phyloP scores from a whole-genome alignment of 2,113 vertebrate species.

The Albula glossodonta region DNA sequence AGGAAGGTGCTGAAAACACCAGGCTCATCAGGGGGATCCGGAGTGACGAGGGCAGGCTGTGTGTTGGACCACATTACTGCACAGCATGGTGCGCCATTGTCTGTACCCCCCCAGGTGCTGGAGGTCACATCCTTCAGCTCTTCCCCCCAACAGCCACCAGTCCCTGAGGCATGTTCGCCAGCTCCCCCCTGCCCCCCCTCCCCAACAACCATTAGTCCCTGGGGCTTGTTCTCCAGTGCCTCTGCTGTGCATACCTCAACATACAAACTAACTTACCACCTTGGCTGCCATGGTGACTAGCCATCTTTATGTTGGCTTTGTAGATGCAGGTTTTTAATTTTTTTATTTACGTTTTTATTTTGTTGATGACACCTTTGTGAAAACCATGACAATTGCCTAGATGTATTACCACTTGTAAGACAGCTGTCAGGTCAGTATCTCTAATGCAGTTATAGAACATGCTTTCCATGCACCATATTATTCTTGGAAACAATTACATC shows the following conservation, averaged over 20 bases:
- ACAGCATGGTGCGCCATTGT: slow-evolving; percentile 30
- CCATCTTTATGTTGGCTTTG: no score
- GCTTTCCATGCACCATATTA: no score
- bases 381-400: no score
- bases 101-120: slow-evolving; percentile 20
- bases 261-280: no score
- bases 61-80: slow-evolving; percentile 37
- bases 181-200: not conserved
- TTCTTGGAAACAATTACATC: no score
- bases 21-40: not conserved
- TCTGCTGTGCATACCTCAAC: not conserved
- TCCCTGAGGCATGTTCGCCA: not conserved
- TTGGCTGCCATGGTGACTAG: no score
- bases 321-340: no score
- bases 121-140: slow-evolving; percentile 22
- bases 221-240: not conserved
- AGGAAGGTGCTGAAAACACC: not conserved
- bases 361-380: no score
- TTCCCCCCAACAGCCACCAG: slow-evolving; percentile 15
- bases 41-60: not conserved
- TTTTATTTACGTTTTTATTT: no score
- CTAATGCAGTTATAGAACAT: no score
- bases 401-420: no score
- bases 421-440: no score
- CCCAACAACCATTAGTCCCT: not conserved